Conservation (phyloP, 2,113 vertebrate genomes). For the Physeter macrocephalus region DNA sequence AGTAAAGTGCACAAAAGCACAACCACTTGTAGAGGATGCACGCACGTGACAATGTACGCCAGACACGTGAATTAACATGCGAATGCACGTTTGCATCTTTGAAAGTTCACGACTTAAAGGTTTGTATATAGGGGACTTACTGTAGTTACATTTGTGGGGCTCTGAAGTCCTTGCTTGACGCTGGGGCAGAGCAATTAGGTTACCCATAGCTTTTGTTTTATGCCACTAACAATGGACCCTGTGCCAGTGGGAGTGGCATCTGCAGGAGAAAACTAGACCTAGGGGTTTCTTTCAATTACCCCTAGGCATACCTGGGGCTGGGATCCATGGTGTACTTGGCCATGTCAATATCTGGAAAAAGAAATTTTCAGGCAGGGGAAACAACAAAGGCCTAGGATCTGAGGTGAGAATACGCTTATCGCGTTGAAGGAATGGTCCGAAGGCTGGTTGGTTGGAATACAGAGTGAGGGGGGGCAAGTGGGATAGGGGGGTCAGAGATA, state of each 20-base stretch:
- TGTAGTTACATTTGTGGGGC: neutral
- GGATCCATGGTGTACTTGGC: neutral
- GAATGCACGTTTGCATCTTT: neutral
- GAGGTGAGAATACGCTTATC: neutral
- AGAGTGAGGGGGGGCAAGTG: neutral
- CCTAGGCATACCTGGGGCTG: neutral
- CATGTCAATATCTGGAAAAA: neutral
- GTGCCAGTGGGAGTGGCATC: neutral
- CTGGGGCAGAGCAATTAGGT: neutral
- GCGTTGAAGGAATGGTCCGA: neutral
- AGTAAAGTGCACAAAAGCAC: too few species aligned
- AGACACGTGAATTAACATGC: too few species aligned
- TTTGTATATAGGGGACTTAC: neutral
- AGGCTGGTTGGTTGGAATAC: neutral
- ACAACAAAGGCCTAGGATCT: slow-evolving; percentile 7
- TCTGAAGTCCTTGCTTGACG: neutral
- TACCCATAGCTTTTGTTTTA: neutral
- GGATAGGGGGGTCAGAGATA: neutral
- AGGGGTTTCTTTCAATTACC: neutral
- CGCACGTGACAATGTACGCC: too few species aligned
- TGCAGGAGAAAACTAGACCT: neutral
- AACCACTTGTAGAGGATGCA: too few species aligned
- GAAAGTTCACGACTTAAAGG: neutral
- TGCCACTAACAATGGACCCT: neutral
- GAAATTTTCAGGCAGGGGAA: neutral